A percentile compares a stretch with the other conserved stretches of the same genome.
Evolutionary conservation across 2,888 invertebrate genomes (phyloP).

Genomic region (Drosophila prolongata): DNA sequence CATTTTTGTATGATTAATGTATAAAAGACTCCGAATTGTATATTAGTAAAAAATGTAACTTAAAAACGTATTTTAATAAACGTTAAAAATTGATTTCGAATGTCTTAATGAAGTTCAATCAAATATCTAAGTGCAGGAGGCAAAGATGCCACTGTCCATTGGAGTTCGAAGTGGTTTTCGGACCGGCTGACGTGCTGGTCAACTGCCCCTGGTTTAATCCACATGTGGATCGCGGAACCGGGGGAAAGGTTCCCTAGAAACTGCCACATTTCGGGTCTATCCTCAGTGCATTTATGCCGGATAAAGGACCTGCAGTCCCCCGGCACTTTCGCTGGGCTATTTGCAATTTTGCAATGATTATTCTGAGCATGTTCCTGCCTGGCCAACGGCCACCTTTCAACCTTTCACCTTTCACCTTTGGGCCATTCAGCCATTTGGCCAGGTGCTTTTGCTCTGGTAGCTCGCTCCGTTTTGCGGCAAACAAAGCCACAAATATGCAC

Average conservation of each 20-base stretch:
- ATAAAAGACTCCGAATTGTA: neutral
- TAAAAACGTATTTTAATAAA: too few species aligned
- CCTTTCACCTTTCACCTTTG: slow-evolving; percentile 34
- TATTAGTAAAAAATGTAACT: too few species aligned
- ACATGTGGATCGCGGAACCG: slow-evolving; percentile 30
- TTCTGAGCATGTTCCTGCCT: slow-evolving; percentile 74
- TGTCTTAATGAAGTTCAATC: too few species aligned
- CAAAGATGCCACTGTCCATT: neutral
- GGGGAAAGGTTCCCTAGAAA: neutral
- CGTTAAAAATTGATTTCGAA: too few species aligned
- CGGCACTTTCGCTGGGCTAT: slow-evolving; percentile 79
- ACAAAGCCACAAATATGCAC: slow-evolving; percentile 83
- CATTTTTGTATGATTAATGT: too few species aligned
- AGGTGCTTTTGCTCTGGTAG: slow-evolving; percentile 34
- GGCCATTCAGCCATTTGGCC: slow-evolving; percentile 20
- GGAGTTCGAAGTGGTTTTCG: neutral
- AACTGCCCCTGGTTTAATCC: slow-evolving; percentile 73
- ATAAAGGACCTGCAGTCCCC: slow-evolving; percentile 28
- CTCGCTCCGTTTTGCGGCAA: slow-evolving; percentile 72
- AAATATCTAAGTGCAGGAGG: neutral
- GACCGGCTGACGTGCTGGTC: slow-evolving; percentile 44
- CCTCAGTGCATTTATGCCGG: slow-evolving; percentile 36
- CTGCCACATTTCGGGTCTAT: slow-evolving; percentile 44
- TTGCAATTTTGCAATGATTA: slow-evolving; percentile 81
- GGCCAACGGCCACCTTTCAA: slow-evolving; percentile 41